A percentile compares a stretch with the other conserved stretches of the same genome.
Evolutionary conservation across 2,888 invertebrate genomes (phyloP).

Genomic region (Lamellibrachia satsuma): DNA sequence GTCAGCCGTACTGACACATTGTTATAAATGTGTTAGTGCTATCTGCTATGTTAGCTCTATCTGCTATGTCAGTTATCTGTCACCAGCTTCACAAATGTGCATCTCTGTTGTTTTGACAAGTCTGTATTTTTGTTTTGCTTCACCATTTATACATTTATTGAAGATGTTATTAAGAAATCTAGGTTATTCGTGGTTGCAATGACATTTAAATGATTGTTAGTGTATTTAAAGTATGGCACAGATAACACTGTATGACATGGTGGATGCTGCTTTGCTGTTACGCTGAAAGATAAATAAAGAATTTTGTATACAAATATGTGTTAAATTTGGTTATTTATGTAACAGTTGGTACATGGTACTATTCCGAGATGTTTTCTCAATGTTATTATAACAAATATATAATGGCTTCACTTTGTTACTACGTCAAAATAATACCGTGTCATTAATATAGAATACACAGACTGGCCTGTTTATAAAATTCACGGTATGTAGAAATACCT

Average conservation of each 20-base stretch:
- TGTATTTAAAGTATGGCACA: neutral
- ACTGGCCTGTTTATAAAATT: no score
- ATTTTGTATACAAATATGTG: neutral
- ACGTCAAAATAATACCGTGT: neutral
- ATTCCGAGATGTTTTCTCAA: neutral
- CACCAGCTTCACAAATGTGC: neutral
- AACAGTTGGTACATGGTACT: neutral
- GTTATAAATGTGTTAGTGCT: no score
- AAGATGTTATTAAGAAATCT: neutral
- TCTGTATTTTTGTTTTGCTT: neutral
- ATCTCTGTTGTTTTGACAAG: neutral
- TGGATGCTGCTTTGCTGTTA: neutral
- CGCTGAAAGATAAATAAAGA: neutral
- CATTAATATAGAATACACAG: neutral
- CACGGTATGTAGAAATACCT: neutral
- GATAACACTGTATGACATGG: neutral
- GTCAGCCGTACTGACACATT: neutral
- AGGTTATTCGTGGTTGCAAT: neutral
- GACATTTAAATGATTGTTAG: neutral
- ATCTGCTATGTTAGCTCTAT: neutral
- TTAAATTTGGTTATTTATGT: neutral
- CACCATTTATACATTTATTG: neutral
- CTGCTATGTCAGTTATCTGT: neutral
- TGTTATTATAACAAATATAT: neutral
- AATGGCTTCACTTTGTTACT: neutral